Evolutionary conservation across 2,113 vertebrate genomes (phyloP), one percentile per base, ranked within the genome.

Genomic region (Propithecus coquereli): DNA sequence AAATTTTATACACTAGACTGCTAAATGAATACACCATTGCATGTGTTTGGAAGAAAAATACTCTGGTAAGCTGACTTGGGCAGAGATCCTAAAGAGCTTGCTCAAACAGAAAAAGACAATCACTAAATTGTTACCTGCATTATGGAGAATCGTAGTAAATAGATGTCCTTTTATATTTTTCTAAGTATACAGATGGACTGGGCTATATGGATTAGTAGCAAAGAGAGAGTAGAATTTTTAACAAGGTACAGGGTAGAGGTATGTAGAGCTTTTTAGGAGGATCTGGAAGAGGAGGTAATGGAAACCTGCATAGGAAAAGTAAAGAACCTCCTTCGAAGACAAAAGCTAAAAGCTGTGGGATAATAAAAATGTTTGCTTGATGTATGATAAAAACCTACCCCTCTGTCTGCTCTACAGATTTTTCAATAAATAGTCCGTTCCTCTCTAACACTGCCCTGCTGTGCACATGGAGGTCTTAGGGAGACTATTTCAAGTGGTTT

Each of bases 201-300:
- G 2, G 13, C 4, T 40, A 8, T 6, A 10, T 54, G 83, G 17
- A 84, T 9, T 1, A 10, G 5, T 0, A 54, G n/a, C 10, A 74
- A 93, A 43, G 18, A 59, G 57, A n/a, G 13, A 83, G 23, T 27
- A 83, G 43, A 61, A 6, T n/a, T 65, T 57, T 77, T 27, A 79
- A 14, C 37, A 25, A 3, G 1, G 8, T 71, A 52, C 34, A 59
- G 7, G 30, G 3, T 2, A 43, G 23, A 70, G 4, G 17, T 3
- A 65, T 70, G 20, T 23, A 37, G 43, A 70, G 0, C 16, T 68
- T 43, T 22, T n/a, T 25, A 45, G 40, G 68, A 87, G 32, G 34
- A 92, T 74, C 32, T 81, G 18, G 32, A 30, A 66, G 16, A 54
- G 23, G 52, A 90, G 6, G 17, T 47, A 74, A 23, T 27, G 20